Base-by-base conservation (phyloP, 2,888 invertebrate species). In the Chesias legatella region DNA sequence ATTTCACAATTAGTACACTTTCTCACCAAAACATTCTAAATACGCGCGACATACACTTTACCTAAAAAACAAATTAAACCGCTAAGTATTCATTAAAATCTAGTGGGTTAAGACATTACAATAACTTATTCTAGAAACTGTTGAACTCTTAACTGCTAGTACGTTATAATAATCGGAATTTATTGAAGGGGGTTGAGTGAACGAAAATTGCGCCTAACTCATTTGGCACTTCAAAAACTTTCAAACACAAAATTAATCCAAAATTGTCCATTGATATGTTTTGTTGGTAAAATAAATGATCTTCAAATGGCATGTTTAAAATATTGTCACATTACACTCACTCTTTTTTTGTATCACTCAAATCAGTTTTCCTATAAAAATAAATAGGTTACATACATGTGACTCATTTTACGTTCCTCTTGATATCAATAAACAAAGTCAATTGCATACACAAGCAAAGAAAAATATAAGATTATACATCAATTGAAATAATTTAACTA, bases 101-200 rank as follows among this genome's bases (percentile, higher is more conserved):
- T 84, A 85, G n/a, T n/a, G 59, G 79, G 73, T 83, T 86, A 83
- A 78, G 77, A 83, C 81, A 78, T 84, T 67, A 73, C 71, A 79
- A 79, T 84, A 78, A 79, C 83, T 85, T 85, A 85, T 67, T 57
- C 81, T 83, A 84, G 46, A 65, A 77, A 78, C 67, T 73, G 80
- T 78, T 81, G 44, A 74, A 83, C 67, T 17, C 13, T 17, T 17
- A 17, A 17, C 13, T 17, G 13, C 5, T 3, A 3, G 13, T 17
- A n/a, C n/a, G 13, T 17, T 3, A 72, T 68, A 59, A 79, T 81
- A 83, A 77, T 72, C 73, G 71, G 81, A 81, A 77, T 78, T 77
- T 69, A 68, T 33, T 37, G 59, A 71, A 60, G 55, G 53, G 55
- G 60, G 60, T 60, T 66, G 64, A 61, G 62, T 46, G 53, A 63